Conservation (phyloP, 2,888 invertebrate species). For the Zygothrica quintamaculata region DNA sequence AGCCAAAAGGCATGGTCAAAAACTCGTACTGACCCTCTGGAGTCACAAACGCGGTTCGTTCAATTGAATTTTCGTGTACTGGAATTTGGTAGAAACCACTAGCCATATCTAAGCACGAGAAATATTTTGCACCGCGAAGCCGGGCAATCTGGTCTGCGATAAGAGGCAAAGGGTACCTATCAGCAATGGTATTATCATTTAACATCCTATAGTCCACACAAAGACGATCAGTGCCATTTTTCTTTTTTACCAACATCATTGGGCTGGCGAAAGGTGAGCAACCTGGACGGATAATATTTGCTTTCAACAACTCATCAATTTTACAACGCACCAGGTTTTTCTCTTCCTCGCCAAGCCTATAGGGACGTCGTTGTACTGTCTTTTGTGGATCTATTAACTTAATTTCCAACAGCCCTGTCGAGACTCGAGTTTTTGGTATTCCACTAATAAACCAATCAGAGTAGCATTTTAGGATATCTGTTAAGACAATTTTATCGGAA, state of each 20-base stretch:
- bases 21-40: too few species aligned
- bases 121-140: conserved; percentile 4
- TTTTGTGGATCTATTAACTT: conserved; percentile 3
- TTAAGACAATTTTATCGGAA: conserved; percentile 3
- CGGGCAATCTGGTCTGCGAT: conserved; percentile 3
- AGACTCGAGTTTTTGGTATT: conserved; percentile 3
- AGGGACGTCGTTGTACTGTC: not conserved
- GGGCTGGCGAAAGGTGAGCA: conserved; percentile 5
- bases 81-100: conserved; percentile 8
- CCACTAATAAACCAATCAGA: conserved; percentile 1
- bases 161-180: conserved; percentile 6
- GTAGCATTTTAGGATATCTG: conserved; percentile 4
- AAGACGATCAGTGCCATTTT: conserved; percentile 8
- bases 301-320: conserved; percentile 5
- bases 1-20: not conserved
- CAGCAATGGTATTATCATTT: conserved; percentile 8
- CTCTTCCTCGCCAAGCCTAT: not conserved
- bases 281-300: conserved; percentile 6
- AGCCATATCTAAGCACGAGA: conserved; percentile 3
- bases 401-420: conserved; percentile 2
- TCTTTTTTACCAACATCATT: conserved; percentile 3
- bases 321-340: not conserved
- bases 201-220: conserved; percentile 2
- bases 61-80: conserved; percentile 4
- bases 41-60: conserved; percentile 6